Percentiles rank a stretch among this genome's conserved stretches.
Evolutionary conservation across 2,797 vertebrate species (phyloP).

Genomic region (Danio kyathit): DNA sequence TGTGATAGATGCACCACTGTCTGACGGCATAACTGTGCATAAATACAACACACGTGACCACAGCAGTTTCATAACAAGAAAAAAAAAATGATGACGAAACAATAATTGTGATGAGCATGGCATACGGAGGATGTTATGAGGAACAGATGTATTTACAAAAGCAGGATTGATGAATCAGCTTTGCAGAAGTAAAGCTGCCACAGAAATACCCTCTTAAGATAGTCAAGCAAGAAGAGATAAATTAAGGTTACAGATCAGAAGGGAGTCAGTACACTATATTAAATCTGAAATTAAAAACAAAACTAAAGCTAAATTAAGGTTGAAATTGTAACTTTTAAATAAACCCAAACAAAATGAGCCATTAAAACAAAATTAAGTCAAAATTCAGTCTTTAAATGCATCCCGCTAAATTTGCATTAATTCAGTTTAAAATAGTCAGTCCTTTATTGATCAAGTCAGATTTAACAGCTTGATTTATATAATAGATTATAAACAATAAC

Average conservation of each 20-base stretch:
- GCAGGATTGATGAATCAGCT: neutral
- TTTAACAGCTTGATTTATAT: neutral
- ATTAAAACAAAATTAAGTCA: too few species aligned
- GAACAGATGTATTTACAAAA: neutral
- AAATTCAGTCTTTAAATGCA: neutral
- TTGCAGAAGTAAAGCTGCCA: neutral
- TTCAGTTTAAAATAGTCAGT: neutral
- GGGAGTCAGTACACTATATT: neutral
- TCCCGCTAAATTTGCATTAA: neutral
- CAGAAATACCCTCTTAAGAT: conserved; percentile 1
- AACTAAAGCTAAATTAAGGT: neutral
- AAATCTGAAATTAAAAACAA: neutral
- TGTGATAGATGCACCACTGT: neutral
- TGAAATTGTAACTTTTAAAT: neutral
- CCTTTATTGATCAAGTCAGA: neutral
- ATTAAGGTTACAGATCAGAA: neutral
- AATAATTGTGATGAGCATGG: neutral
- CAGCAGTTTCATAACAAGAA: neutral
- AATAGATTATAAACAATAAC: neutral
- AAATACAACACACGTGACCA: neutral
- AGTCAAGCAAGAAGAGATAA: neutral
- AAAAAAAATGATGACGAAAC: neutral
- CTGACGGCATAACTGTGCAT: neutral
- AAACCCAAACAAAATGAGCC: too few species aligned
- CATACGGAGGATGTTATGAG: neutral